These are phyloP conservation scores for Axinella damicornis DNA, from an alignment of 37 sponge, comb jelly and placozoan genomes.

Conservation along the genomic window DNA sequence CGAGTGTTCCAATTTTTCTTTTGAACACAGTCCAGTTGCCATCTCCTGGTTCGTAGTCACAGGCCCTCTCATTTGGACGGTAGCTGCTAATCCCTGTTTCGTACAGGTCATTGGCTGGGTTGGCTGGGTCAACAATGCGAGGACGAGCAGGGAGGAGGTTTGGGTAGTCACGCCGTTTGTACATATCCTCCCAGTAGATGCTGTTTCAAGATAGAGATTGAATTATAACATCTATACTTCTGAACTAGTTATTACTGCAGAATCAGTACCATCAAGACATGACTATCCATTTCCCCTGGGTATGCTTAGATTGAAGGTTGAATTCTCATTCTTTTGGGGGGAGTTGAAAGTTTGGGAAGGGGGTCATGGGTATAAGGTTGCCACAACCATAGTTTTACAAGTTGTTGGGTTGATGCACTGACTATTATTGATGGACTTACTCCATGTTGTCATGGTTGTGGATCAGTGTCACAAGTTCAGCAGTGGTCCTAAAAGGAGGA, in stretches of 20 bases:
- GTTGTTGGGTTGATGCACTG: too few relatives aligned
- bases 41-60: conserved; percentile 43
- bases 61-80: neutral
- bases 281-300: too few relatives aligned
- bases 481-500: conserved; percentile 2
- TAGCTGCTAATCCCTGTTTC: conserved; percentile 38
- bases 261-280: too few relatives aligned
- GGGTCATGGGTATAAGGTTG: too few relatives aligned
- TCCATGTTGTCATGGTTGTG: neutral
- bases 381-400: too few relatives aligned
- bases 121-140: conserved; percentile 67
- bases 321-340: too few relatives aligned
- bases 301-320: too few relatives aligned
- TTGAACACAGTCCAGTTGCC: conserved; percentile 48
- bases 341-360: too few relatives aligned
- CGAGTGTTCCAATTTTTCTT: conserved; percentile 39
- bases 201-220: conserved; percentile 8
- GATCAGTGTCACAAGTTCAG: neutral
- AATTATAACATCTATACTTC: neutral
- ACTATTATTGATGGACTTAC: conserved; percentile 13
- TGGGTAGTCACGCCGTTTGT: neutral
- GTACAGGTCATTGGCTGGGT: conserved; percentile 78
- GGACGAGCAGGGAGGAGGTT: conserved; percentile 25
- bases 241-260: neutral
- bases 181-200: conserved; percentile 53